Evolutionary conservation across 2,888 invertebrate genomes (phyloP), one percentile per base, ranked within the genome.

Genomic region (Lochmaea crataegi): DNA sequence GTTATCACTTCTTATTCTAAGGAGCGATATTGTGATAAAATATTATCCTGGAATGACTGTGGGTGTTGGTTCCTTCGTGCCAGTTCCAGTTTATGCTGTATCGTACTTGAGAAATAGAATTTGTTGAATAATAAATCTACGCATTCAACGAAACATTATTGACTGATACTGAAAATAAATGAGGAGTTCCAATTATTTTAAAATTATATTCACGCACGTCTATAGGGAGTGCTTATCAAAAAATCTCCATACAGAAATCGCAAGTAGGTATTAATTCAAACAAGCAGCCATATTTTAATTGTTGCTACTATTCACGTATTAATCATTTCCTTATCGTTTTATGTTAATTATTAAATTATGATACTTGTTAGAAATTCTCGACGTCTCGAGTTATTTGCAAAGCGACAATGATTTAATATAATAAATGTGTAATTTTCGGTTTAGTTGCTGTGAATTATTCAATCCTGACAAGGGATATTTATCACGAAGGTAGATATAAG

Each of bases 341-440:
- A 76, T 78, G 76, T 64, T 78, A 76, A 78, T 78, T 75, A 73
- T 73, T 69, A 68, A 75, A 67, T 73, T 75, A 78, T 75, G 71
- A 65, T 66, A 63, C 60, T 72, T 65, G 72, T 72, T 72, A 72
- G 73, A 71, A 73, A 75, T 76, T 74, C 73, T 58, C 69, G 38
- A 32, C 65, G 74, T 73, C 16, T 68, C 68, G 67, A 60, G 70
- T 68, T 68, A 73, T 77, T 75, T 72, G 74, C 74, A 72, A 65
- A 60, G 74, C 69, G 76, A 76, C 75, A 78, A 64, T 73, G 75
- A 76, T 75, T 72, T 71, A 75, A 72, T 72, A 73, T 74, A 68
- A 74, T 73, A 72, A 77, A 74, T 77, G 75, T 51, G 75, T 68
- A 75, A 77, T 77, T 74, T 68, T 72, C 71, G 71, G 70, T 73